A percentile compares a stretch with the other conserved stretches of the same genome.
Evolutionary conservation across 2,797 vertebrate genomes (phyloP).

Genomic region (Acanthis flammea): DNA sequence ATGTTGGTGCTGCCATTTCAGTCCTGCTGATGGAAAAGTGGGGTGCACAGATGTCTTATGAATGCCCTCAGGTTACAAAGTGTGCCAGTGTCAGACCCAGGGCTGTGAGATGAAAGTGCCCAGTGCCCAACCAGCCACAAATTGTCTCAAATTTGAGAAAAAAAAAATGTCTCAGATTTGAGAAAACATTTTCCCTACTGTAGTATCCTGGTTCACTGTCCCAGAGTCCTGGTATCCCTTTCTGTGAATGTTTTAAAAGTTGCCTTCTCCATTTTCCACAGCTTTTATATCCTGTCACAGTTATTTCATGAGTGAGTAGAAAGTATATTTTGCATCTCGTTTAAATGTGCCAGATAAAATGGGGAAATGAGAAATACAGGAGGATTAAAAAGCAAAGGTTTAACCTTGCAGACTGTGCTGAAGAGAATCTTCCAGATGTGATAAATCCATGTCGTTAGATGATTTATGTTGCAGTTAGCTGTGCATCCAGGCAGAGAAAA

Average conservation of each 20-base stretch:
- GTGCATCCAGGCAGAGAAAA: conserved; percentile 13
- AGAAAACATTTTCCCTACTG: neutral
- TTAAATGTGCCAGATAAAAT: conserved; percentile 1
- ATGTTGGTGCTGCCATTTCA: neutral
- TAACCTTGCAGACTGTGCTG: neutral
- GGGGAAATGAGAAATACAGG: neutral
- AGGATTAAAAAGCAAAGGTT: neutral
- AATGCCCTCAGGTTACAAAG: neutral
- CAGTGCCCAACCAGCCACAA: neutral
- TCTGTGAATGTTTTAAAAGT: conserved; percentile 11
- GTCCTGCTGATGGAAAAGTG: neutral
- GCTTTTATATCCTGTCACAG: neutral
- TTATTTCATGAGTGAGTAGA: neutral
- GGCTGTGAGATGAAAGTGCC: neutral
- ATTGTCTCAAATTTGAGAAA: neutral
- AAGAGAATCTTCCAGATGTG: conserved; percentile 25
- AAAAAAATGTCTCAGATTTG: neutral
- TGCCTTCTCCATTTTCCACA: neutral
- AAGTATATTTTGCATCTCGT: neutral
- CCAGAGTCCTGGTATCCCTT: neutral
- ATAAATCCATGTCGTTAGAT: neutral
- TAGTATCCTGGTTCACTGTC: neutral
- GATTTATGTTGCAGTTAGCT: conserved; percentile 50
- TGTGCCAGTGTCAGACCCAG: neutral
- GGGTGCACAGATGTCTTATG: fast-evolving